Percentiles rank a stretch among this genome's conserved stretches.
phyloP scores from a whole-genome alignment of 1,140 invertebrate genomes.

The Phymastichus coffea region DNA sequence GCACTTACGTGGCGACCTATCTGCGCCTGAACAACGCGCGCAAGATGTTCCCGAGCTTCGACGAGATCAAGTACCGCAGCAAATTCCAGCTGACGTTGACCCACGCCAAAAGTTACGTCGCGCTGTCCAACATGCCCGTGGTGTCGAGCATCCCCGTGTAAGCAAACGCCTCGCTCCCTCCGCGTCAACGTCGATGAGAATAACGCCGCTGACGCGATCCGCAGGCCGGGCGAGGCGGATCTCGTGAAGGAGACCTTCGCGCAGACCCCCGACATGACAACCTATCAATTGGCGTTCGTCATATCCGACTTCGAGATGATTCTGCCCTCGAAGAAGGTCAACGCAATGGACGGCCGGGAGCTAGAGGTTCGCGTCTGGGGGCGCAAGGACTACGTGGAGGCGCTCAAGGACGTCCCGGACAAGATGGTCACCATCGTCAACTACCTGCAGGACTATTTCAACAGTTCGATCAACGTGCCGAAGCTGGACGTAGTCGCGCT shows the following conservation, averaged over 20 bases:
- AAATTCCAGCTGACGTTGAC: slow-evolving; percentile 67
- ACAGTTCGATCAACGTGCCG: slow-evolving; percentile 66
- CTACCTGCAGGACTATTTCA: slow-evolving; percentile 71
- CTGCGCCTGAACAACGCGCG: slow-evolving; percentile 81
- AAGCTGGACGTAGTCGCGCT: slow-evolving; percentile 82
- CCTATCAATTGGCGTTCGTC: slow-evolving; percentile 80
- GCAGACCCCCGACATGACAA: slow-evolving; percentile 77
- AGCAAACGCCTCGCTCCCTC: slow-evolving; percentile 47
- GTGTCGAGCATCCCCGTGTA: slow-evolving; percentile 62
- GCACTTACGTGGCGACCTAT: slow-evolving; percentile 70
- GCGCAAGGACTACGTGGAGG: slow-evolving; percentile 66
- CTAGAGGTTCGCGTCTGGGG: slow-evolving; percentile 69
- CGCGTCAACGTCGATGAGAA: no score
- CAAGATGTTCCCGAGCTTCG: slow-evolving; percentile 88
- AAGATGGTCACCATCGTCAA: slow-evolving; percentile 66
- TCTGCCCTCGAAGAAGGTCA: slow-evolving; percentile 33
- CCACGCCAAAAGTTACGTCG: slow-evolving; percentile 61
- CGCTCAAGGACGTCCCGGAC: slow-evolving; percentile 64
- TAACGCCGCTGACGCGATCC: neutral
- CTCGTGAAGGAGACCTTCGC: slow-evolving; percentile 70
- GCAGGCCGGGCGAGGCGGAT: slow-evolving; percentile 42
- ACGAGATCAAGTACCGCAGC: slow-evolving; percentile 83
- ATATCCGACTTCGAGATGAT: slow-evolving; percentile 71
- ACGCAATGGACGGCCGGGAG: slow-evolving; percentile 41
- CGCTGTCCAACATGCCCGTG: slow-evolving; percentile 66